Conservation (phyloP, 2,797 vertebrate genomes). For the Anguilla marmorata region DNA sequence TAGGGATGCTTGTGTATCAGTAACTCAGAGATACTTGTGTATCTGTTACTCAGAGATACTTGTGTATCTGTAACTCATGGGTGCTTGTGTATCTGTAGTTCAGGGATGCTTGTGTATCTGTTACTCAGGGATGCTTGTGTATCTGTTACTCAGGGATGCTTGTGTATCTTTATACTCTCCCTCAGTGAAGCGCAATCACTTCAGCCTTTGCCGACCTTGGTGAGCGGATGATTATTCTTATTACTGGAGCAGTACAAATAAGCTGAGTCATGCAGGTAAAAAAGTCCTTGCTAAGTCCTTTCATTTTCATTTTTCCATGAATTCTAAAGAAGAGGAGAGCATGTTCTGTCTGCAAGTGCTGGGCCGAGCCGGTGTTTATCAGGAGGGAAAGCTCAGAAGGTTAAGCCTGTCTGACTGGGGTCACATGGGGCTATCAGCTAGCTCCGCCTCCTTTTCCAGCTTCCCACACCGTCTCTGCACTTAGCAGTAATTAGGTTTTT, state of each 20-base stretch:
- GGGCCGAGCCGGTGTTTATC: background rate
- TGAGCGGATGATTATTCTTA: slow-evolving; percentile 44
- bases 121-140: background rate
- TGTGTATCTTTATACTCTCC: background rate
- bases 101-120: background rate
- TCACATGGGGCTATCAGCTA: background rate
- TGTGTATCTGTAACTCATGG: background rate
- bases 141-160: background rate
- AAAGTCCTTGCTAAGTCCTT: slow-evolving; percentile 39
- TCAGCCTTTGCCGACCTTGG: slow-evolving; percentile 43
- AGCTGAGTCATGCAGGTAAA: slow-evolving; percentile 40
- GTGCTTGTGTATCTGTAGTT: background rate
- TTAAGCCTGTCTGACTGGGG: slow-evolving; percentile 26
- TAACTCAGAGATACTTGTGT: background rate
- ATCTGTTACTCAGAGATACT: background rate
- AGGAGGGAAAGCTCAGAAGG: slow-evolving; percentile 30
- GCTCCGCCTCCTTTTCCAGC: background rate
- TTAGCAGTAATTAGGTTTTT: background rate
- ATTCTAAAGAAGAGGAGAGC: slow-evolving; percentile 27
- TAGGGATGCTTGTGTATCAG: background rate
- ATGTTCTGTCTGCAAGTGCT: slow-evolving; percentile 24
- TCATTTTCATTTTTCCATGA: slow-evolving; percentile 37
- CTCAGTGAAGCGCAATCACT: slow-evolving; percentile 35
- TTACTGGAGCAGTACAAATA: slow-evolving; percentile 48
- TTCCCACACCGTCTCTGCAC: background rate